phyloP scores from a whole-genome alignment of 1,140 invertebrate species.

The Drosophila rhopaloa region DNA sequence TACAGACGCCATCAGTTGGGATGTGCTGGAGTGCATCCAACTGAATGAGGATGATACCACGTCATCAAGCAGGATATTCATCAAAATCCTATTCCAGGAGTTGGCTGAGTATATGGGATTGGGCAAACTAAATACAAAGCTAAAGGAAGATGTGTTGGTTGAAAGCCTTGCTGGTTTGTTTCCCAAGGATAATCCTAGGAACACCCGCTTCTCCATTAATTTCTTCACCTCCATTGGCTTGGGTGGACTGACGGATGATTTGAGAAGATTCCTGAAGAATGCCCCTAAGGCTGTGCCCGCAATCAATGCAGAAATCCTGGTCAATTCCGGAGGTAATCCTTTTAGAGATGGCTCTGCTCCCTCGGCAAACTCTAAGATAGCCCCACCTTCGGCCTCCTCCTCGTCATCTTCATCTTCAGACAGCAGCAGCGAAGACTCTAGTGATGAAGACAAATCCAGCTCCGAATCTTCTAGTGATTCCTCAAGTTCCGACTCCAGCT shows the following conservation, averaged over 20 bases:
- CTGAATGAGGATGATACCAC: slow-evolving; percentile 99
- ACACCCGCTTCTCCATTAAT: slow-evolving; percentile 99
- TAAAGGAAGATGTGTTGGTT: slow-evolving; percentile 95
- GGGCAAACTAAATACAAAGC: slow-evolving; percentile 93
- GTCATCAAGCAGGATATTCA: slow-evolving; percentile 98
- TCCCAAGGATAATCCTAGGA: slow-evolving; percentile 97
- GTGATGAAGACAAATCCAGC: slow-evolving; percentile 22
- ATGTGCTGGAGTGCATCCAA: slow-evolving; percentile 94
- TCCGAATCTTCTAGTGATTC: slow-evolving; percentile 49
- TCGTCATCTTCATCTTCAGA: slow-evolving; percentile 33
- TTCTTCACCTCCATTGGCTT: slow-evolving; percentile 99
- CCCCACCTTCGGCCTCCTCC: slow-evolving; percentile 20
- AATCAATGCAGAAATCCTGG: slow-evolving; percentile 74
- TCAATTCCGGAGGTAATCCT: slow-evolving; percentile 47
- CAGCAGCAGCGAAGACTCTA: slow-evolving; percentile 32
- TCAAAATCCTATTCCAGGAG: slow-evolving; percentile 99
- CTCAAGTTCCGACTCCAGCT: slow-evolving; percentile 11
- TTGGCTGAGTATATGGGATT: slow-evolving; percentile 98
- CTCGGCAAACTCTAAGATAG: background rate
- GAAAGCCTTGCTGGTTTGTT: slow-evolving; percentile 96
- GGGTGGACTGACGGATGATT: slow-evolving; percentile 97
- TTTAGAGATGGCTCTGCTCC: slow-evolving; percentile 48
- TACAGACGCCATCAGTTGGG: slow-evolving; percentile 98
- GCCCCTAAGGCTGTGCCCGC: slow-evolving; percentile 88
- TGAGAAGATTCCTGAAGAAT: slow-evolving; percentile 95